phyloP scores from a whole-genome alignment of 2,113 vertebrate species.

The Deroptyus accipitrinus region DNA sequence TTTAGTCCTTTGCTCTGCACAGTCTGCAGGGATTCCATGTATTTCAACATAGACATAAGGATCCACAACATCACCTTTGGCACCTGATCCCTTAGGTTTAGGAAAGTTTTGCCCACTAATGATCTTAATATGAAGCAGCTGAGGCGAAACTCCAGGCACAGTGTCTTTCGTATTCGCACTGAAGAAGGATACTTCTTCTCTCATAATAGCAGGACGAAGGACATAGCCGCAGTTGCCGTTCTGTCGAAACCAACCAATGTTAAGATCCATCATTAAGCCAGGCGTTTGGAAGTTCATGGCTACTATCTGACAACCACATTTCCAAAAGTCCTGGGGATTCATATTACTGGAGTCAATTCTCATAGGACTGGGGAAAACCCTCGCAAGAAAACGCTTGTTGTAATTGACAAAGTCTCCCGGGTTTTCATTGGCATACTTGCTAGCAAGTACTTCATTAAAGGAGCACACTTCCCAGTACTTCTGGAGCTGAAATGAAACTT shows the following conservation, averaged over 20 bases:
- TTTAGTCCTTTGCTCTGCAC: slow-evolving; percentile 95
- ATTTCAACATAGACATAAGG: slow-evolving; percentile 98
- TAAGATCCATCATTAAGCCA: slow-evolving; percentile 98
- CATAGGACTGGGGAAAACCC: slow-evolving; percentile 96
- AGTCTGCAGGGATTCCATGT: slow-evolving; percentile 96
- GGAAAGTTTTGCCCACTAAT: slow-evolving; percentile 98
- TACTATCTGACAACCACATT: slow-evolving; percentile 97
- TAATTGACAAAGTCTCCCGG: slow-evolving; percentile 98
- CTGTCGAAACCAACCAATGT: slow-evolving; percentile 96
- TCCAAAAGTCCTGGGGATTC: slow-evolving; percentile 99
- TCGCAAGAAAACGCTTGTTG: slow-evolving; percentile 93
- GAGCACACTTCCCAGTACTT: slow-evolving; percentile 98
- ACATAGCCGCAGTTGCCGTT: slow-evolving; percentile 97
- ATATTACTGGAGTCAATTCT: slow-evolving; percentile 98
- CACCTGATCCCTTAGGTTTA: slow-evolving; percentile 96
- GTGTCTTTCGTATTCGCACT: slow-evolving; percentile 98
- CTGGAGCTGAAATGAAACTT: slow-evolving; percentile 90
- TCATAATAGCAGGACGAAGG: slow-evolving; percentile 94
- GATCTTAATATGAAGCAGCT: slow-evolving; percentile 96
- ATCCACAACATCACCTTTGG: slow-evolving; percentile 97
- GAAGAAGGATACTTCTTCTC: slow-evolving; percentile 96
- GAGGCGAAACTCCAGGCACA: slow-evolving; percentile 94
- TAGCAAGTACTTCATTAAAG: slow-evolving; percentile 95
- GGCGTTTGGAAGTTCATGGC: slow-evolving; percentile 99
- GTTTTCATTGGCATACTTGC: slow-evolving; percentile 88